Evolutionary conservation across 1,140 invertebrate genomes (phyloP).

Genomic region (Sweltsa coloradensis): DNA sequence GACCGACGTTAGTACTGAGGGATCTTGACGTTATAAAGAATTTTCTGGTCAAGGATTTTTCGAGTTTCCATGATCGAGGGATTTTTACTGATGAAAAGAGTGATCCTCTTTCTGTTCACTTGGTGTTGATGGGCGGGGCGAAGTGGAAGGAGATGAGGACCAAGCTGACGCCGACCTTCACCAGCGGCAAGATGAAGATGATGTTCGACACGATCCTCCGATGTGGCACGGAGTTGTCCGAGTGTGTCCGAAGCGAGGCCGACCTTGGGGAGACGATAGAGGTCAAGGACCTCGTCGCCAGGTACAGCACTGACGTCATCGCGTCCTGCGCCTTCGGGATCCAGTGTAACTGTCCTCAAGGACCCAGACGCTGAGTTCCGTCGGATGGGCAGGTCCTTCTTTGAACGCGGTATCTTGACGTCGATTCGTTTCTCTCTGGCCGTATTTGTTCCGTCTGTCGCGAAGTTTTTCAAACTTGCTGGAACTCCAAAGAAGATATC

Average conservation of each 20-base stretch:
- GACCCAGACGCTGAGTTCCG: constrained; percentile 31
- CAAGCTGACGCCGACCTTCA: constrained; percentile 35
- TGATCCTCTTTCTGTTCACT: not conserved
- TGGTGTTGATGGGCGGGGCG: constrained; percentile 10
- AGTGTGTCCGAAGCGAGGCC: not conserved
- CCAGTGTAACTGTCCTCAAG: constrained; percentile 35
- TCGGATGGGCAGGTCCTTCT: constrained; percentile 12
- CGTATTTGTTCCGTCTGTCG: constrained; percentile 2
- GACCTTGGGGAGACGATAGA: constrained; percentile 26
- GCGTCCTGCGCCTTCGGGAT: constrained; percentile 43
- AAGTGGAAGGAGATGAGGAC: constrained; percentile 33
- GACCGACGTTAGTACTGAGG: constrained; percentile 24
- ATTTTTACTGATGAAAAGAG: constrained; percentile 34
- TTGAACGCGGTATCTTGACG: constrained; percentile 11
- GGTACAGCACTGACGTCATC: constrained; percentile 46
- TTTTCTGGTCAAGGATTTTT: constrained; percentile 44
- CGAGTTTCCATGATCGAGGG: constrained; percentile 39
- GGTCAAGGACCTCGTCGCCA: constrained; percentile 23
- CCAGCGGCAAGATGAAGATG: constrained; percentile 33
- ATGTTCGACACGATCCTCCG: constrained; percentile 25
- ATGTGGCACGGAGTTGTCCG: not conserved
- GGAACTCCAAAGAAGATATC: constrained; percentile 29
- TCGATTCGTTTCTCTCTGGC: constrained; percentile 4
- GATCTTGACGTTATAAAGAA: constrained; percentile 38
- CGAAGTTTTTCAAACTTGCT: constrained; percentile 21